Base-by-base conservation (phyloP, 2,113 vertebrate genomes). In the Brachypodius melanocephalos region DNA sequence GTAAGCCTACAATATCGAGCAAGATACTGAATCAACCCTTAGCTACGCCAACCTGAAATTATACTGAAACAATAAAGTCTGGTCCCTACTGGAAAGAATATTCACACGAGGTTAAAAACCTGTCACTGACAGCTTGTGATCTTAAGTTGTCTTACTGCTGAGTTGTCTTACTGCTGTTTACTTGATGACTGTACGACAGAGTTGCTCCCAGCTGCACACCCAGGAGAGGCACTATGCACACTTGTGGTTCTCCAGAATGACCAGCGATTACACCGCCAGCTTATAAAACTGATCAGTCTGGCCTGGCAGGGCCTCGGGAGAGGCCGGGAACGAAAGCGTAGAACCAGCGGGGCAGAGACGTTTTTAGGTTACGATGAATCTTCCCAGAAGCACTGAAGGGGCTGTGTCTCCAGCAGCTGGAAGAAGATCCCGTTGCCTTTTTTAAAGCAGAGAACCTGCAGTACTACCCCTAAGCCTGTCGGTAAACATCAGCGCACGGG, bases 1-100 rank as follows among this genome's bases (percentile, higher is more conserved):
- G 18, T 3, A 57, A 58, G 7, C 9, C 14, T 22, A 17, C 0
- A 80, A 42, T 58, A 65, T 0, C 1, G 19, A 52, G 31, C 17
- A 81, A 63, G 38, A n/a, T 13, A 31, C 10, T 25, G 51, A 69
- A 48, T 38, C 12, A 34, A 52, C 15, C 40, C 31, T 17, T 9
- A 5, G 40, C 42, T 55, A 69, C 1, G 2, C 12, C 40, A 69
- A 22, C 9, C 25, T 25, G 46, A 73, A 73, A 22, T 17, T 14
- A 11, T 24, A 34, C 0, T 8, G 14, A 54, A 71, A 75, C 31
- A 45, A 21, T n/a, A 58, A 58, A 58, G 69, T 2, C 1, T 3
- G 8, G 29, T 32, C 17, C 21, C 32, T 32, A 25, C 29, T 0
- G 13, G 42, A 52, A 82, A 61, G 69, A 38, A 51, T 42, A 85